Conservation (phyloP, 1,140 invertebrate species). For the Babylonia areolata region DNA sequence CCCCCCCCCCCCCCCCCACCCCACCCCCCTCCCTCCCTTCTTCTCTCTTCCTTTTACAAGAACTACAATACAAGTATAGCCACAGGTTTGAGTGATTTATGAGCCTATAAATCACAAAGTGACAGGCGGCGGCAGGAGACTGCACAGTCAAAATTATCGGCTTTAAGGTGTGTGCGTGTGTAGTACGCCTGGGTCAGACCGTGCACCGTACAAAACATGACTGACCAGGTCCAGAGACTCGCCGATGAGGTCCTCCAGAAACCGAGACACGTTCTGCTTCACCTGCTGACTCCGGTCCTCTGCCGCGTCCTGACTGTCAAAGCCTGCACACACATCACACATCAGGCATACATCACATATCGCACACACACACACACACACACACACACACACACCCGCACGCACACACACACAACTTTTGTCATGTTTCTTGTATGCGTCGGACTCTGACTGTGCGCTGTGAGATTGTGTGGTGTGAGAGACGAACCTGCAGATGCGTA, state of each 20-base stretch:
- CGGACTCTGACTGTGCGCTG: no score
- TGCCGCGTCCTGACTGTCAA: conserved; percentile 54
- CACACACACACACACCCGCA: neutral
- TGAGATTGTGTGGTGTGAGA: no score
- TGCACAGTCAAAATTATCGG: neutral
- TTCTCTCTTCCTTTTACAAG: no score
- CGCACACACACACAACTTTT: no score
- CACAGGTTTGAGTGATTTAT: no score
- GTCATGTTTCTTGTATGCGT: no score
- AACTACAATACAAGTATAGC: no score
- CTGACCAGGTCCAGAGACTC: conserved; percentile 68
- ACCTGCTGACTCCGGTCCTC: conserved; percentile 60
- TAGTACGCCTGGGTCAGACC: neutral
- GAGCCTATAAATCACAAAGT: no score
- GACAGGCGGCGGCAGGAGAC: no score
- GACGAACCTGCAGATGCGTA: no score
- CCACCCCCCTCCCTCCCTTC: no score
- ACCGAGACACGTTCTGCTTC: conserved; percentile 62
- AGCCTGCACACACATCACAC: conserved; percentile 53
- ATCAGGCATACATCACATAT: neutral
- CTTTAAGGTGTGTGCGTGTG: neutral
- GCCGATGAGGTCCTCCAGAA: conserved; percentile 66
- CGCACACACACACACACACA: neutral
- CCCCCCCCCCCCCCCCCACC: no score
- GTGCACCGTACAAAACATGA: neutral